Conservation (phyloP, 2,797 vertebrate genomes). For the Tachyglossus aculeatus region DNA sequence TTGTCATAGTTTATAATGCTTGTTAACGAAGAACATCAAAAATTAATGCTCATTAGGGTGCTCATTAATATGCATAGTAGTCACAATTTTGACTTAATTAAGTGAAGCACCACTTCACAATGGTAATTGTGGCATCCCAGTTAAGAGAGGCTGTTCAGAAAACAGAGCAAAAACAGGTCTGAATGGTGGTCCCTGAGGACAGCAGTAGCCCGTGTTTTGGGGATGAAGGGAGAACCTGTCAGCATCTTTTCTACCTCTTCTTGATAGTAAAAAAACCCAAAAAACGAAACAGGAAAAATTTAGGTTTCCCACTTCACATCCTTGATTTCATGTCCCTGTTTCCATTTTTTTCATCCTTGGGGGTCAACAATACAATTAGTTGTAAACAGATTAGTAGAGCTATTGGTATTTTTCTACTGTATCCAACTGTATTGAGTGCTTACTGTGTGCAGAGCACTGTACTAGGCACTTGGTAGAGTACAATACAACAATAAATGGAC, state of each 20-base stretch:
- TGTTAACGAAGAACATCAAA: slow-evolving; percentile 80
- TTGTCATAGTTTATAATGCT: slow-evolving; percentile 78
- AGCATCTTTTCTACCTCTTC: not conserved
- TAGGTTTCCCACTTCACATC: not conserved
- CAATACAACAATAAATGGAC: no score
- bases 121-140: slow-evolving; percentile 46
- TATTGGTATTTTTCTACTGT: no score
- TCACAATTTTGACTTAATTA: slow-evolving; percentile 76
- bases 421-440: no score
- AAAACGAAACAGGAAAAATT: not conserved
- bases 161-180: slow-evolving; percentile 21
- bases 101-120: slow-evolving; percentile 64
- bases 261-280: slow-evolving; percentile 3
- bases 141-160: slow-evolving; percentile 19
- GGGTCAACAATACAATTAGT: slow-evolving; percentile 14
- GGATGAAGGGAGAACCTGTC: slow-evolving; percentile 7
- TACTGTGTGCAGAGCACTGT: no score
- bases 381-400: no score
- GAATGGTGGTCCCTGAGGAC: slow-evolving; percentile 37
- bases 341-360: not conserved
- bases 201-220: slow-evolving; percentile 17
- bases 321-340: not conserved
- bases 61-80: slow-evolving; percentile 77
- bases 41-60: slow-evolving; percentile 78
- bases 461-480: no score